phyloP scores from a whole-genome alignment of 2,113 vertebrate genomes.

The Hyperoodon ampullatus region DNA sequence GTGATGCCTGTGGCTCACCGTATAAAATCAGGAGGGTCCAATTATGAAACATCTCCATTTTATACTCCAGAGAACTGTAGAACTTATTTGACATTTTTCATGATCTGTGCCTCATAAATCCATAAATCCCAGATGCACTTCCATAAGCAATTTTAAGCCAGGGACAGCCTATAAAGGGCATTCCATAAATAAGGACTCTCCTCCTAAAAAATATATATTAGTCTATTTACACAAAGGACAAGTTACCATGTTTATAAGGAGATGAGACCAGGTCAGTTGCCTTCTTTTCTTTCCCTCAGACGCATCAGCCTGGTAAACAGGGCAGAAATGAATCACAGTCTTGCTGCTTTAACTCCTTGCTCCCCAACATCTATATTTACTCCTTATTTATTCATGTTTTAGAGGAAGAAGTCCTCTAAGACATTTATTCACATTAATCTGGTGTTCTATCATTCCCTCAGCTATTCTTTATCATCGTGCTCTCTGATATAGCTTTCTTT shows the following conservation, averaged over 20 bases:
- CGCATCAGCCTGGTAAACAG: neutral
- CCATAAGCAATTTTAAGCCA: neutral
- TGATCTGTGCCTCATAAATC: neutral
- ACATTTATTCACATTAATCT: neutral
- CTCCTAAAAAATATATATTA: neutral
- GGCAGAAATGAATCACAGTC: neutral
- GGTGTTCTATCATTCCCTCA: neutral
- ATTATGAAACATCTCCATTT: neutral
- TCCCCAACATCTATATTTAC: neutral
- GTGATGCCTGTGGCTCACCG: neutral
- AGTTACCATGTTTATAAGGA: neutral
- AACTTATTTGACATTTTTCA: neutral
- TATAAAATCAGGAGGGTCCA: neutral
- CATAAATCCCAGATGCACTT: neutral
- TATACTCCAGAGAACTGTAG: neutral
- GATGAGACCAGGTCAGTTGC: neutral
- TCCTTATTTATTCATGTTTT: neutral
- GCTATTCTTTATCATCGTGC: neutral
- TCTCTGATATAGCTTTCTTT: neutral
- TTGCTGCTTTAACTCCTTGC: neutral
- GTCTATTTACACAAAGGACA: neutral
- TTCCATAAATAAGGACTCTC: neutral
- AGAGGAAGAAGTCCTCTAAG: neutral
- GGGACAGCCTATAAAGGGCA: neutral
- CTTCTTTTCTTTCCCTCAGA: neutral